These are phyloP conservation scores for Sinonovacula constricta DNA, from an alignment of 1,140 invertebrate genomes.

Conservation along the genomic window DNA sequence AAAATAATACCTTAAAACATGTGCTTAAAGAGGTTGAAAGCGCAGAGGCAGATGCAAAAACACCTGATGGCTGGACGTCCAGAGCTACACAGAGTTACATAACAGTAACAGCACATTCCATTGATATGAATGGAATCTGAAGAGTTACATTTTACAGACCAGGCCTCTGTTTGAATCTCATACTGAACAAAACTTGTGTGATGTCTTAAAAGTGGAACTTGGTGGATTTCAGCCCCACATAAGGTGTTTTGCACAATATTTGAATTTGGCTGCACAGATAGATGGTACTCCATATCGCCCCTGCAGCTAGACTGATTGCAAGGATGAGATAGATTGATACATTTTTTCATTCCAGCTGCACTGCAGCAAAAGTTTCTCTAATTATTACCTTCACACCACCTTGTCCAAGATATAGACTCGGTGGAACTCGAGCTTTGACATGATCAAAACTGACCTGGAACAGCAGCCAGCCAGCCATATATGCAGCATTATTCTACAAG, in stretches of 20 bases:
- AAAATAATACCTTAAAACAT: constrained; percentile 34
- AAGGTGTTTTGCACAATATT: constrained; percentile 36
- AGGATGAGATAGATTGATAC: constrained; percentile 24
- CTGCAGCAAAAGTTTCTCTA: no score
- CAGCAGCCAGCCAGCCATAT: no score
- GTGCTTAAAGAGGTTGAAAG: constrained; percentile 19
- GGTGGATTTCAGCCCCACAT: constrained; percentile 1
- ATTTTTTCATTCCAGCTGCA: no score
- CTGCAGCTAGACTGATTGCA: constrained; percentile 4
- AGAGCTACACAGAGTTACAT: constrained; percentile 58
- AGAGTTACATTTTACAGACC: constrained; percentile 23
- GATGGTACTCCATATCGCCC: not conserved
- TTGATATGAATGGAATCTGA: constrained; percentile 57
- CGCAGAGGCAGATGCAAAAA: constrained; percentile 47
- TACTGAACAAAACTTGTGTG: not conserved
- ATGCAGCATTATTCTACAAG: no score
- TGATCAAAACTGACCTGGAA: no score
- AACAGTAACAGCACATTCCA: constrained; percentile 61
- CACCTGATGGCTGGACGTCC: constrained; percentile 63
- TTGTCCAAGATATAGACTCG: no score
- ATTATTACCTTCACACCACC: no score
- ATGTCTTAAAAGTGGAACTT: constrained; percentile 7
- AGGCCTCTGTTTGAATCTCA: not conserved
- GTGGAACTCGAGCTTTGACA: no score
- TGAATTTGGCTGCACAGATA: constrained; percentile 35